Evolutionary conservation across 2,113 vertebrate species (phyloP), one percentile per base, ranked within the genome.

Genomic region (Nothobranchius furzeri): DNA sequence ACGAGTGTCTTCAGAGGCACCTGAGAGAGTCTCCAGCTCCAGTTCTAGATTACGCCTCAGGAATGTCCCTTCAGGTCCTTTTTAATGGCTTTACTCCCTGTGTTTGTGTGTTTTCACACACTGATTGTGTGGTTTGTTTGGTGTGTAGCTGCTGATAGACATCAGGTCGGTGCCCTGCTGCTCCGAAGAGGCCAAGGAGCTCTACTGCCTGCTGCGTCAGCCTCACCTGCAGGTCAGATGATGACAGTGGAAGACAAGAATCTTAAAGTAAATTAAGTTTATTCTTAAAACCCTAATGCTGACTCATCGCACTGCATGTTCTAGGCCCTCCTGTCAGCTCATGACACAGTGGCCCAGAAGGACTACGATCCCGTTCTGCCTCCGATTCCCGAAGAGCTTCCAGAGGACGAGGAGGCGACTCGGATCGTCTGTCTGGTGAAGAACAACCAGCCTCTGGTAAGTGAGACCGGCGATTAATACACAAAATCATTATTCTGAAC

Each of bases 391-490:
- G 94, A 95, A 11, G 92, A 95, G 12, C 88, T 96, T 64, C 93
- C 95, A 1, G 94, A 95, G 2, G 94, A 95, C 2, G 98, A 98
- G 70, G 98, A 99, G 75, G 96, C 96, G 14, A 94, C 96, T 87
- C 92, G 95, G 86, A 98, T 95, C 68, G 93, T 99, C 64, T 96
- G 96, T 75, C 88, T 99, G 87, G 96, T 99, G 61, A 99, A 98
- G 87, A 99, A 98, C 88, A 97, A 98, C 30, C 96, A 99, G 78
- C 94, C 96, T 17, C 87, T 99, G 95, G 98, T 98, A 88, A 95
- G 93, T 98, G 88, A 95, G 93, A 8, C 10, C 8, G 2, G 3
- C 10, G 8, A 42, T 11, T 11, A 42, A 42, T 11, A 42, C 6
- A 42, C 30, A 30, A 30, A 30, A 30, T 30, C 2, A 30, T 30